A percentile compares a stretch with the other conserved stretches of the same genome.
Conservation (phyloP, 2,797 vertebrate species). For the Bradypodion ventrale region DNA sequence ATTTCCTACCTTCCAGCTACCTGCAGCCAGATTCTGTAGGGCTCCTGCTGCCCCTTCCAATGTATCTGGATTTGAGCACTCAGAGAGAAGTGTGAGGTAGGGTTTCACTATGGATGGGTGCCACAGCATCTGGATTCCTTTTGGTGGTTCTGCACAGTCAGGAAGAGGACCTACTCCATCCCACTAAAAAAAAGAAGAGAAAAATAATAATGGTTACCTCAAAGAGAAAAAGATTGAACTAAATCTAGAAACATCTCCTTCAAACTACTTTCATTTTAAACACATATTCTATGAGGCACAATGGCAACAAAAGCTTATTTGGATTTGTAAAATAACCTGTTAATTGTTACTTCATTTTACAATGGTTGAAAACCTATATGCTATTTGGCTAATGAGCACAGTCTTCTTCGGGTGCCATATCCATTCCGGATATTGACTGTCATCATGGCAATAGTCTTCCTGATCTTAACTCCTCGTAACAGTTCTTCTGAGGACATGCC, state of each 20-base stretch:
- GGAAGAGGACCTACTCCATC: conserved; percentile 97
- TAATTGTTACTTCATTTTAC: background rate
- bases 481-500: too few relatives aligned
- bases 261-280: conserved; percentile 15
- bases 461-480: too few relatives aligned
- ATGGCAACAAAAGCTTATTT: background rate
- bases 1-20: conserved; percentile 95
- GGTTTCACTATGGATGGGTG: conserved; percentile 99
- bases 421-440: too few relatives aligned
- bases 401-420: too few relatives aligned
- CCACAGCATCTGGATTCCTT: conserved; percentile 99
- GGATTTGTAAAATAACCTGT: background rate
- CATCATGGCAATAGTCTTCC: too few relatives aligned
- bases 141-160: conserved; percentile 93
- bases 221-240: background rate
- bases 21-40: conserved; percentile 97
- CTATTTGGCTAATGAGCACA: conserved; percentile 29
- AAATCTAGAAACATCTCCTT: background rate
- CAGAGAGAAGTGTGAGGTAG: conserved; percentile 99
- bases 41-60: conserved; percentile 97
- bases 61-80: conserved; percentile 98
- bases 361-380: conserved; percentile 16
- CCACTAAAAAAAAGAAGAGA: conserved; percentile 84
- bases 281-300: background rate
- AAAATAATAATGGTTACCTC: background rate